Percentiles rank a stretch among this genome's conserved stretches.
Evolutionary conservation across 2,797 vertebrate species (phyloP).

Genomic region (Cynodonichthys magdalenae): DNA sequence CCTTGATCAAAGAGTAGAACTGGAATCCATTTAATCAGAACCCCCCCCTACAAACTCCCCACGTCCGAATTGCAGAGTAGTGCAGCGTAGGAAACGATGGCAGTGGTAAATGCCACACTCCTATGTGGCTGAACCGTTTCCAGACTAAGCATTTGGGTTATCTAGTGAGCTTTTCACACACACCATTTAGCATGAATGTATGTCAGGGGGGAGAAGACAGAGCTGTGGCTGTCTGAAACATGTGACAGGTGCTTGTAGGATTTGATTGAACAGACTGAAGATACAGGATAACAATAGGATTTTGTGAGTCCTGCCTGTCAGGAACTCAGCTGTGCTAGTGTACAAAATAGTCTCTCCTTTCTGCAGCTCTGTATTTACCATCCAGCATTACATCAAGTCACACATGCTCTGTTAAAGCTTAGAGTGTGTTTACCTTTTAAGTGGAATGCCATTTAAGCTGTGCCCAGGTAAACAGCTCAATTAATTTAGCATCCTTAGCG

Average conservation of each 20-base stretch:
- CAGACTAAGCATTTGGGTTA: slow-evolving; percentile 45
- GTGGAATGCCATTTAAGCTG: slow-evolving; percentile 40
- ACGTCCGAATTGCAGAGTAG: slow-evolving; percentile 54
- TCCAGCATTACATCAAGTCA: slow-evolving; percentile 12
- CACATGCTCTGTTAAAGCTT: slow-evolving; percentile 23
- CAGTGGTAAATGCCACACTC: slow-evolving; percentile 57
- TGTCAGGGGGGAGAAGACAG: slow-evolving; percentile 25
- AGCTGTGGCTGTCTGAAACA: slow-evolving; percentile 23
- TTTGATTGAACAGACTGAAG: slow-evolving; percentile 35
- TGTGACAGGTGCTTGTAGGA: slow-evolving; percentile 27
- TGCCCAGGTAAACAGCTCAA: slow-evolving; percentile 40
- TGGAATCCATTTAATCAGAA: slow-evolving; percentile 81
- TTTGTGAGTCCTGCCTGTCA: slow-evolving; percentile 41
- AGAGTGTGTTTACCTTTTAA: slow-evolving; percentile 24
- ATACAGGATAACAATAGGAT: slow-evolving; percentile 32
- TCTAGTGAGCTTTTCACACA: slow-evolving; percentile 54
- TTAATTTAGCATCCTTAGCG: slow-evolving; percentile 50
- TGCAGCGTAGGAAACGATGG: slow-evolving; percentile 54
- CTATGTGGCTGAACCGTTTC: slow-evolving; percentile 70
- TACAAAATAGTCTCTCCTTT: slow-evolving; percentile 19
- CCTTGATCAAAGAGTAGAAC: slow-evolving; percentile 79
- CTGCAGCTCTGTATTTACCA: neutral
- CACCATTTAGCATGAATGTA: slow-evolving; percentile 60
- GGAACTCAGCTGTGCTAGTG: slow-evolving; percentile 3
- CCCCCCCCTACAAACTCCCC: slow-evolving; percentile 7